These are phyloP conservation scores for Sebastes trivittatus DNA, from an alignment of 2,797 vertebrate genomes.

Conservation along the genomic window DNA sequence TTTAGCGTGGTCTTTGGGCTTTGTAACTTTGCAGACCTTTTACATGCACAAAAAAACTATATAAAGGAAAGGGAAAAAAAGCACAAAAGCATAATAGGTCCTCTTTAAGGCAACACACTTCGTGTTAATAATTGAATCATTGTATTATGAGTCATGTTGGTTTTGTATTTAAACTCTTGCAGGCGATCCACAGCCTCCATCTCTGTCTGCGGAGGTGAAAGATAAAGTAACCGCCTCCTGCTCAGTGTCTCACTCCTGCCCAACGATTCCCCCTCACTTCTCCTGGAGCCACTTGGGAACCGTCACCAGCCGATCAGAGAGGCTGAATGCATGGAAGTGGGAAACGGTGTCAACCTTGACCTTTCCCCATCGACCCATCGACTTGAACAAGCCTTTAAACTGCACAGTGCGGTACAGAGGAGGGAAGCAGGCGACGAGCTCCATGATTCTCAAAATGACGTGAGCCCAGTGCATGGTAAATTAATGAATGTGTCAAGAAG, in stretches of 20 bases:
- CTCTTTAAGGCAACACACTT: neutral
- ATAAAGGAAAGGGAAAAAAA: too few species aligned
- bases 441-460: neutral
- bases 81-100: too few species aligned
- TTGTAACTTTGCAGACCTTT: too few species aligned
- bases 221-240: neutral
- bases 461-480: neutral
- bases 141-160: neutral
- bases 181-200: conserved; percentile 3
- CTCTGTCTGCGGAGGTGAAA: neutral
- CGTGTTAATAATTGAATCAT: neutral
- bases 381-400: conserved; percentile 2
- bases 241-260: conserved; percentile 27
- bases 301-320: accelerated
- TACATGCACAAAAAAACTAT: too few species aligned
- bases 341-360: neutral
- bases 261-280: neutral
- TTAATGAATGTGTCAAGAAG: too few species aligned
- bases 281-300: neutral
- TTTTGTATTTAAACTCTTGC: neutral
- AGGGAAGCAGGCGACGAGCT: neutral
- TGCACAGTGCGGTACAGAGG: conserved; percentile 14
- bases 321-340: neutral
- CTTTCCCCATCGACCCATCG: neutral
- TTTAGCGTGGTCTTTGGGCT: too few species aligned